phyloP scores from a whole-genome alignment of 2,113 vertebrate species.

The Gadus chalcogrammus region DNA sequence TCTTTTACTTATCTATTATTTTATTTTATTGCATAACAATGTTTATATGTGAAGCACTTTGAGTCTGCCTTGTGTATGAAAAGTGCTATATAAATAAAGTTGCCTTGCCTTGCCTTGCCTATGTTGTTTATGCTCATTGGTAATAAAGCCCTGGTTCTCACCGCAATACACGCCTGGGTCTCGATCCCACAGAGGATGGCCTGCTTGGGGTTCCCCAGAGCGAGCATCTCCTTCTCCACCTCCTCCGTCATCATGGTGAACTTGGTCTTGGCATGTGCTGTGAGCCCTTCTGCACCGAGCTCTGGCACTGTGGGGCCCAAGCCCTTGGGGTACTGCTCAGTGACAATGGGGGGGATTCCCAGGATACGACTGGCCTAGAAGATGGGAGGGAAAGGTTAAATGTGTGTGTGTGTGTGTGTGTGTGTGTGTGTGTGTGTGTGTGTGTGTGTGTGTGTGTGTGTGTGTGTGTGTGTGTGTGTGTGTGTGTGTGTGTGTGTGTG shows the following conservation, averaged over 20 bases:
- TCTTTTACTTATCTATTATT: too few relatives aligned
- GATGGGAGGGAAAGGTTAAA: conserved; percentile 21
- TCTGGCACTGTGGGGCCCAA: conserved; percentile 85
- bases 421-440: too few relatives aligned
- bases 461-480: not conserved
- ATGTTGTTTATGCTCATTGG: not conserved
- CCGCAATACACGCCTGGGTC: conserved; percentile 84
- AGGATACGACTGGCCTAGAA: conserved; percentile 74
- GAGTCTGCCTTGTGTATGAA: too few relatives aligned
- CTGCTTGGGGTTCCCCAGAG: conserved; percentile 67
- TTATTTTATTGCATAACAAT: too few relatives aligned
- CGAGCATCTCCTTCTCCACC: conserved; percentile 70
- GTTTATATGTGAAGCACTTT: too few relatives aligned
- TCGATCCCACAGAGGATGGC: conserved; percentile 87
- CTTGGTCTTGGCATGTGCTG: conserved; percentile 76
- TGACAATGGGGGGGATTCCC: conserved; percentile 75
- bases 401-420: too few relatives aligned
- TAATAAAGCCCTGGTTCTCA: conserved; percentile 44
- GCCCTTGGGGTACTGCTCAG: conserved; percentile 86
- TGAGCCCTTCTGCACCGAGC: conserved; percentile 74
- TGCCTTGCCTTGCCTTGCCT: too few relatives aligned
- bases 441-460: too few relatives aligned
- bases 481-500: not conserved
- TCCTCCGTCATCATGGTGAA: conserved; percentile 83
- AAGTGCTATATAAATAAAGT: too few relatives aligned